phyloP scores from a whole-genome alignment of 2,113 vertebrate genomes.

The Poeciliopsis turrubarensis region DNA sequence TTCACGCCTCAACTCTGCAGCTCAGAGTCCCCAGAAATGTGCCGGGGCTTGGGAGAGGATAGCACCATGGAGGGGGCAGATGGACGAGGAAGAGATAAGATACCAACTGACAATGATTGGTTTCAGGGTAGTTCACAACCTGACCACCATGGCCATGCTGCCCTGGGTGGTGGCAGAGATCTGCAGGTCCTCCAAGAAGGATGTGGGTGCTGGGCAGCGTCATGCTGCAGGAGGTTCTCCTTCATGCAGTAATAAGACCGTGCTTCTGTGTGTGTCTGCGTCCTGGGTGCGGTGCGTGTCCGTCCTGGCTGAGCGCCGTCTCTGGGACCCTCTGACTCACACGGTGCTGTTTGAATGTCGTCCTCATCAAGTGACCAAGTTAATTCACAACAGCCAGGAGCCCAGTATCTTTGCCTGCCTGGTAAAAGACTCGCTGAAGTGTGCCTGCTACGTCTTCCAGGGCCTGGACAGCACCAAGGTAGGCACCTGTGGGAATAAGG shows the following conservation, averaged over 20 bases:
- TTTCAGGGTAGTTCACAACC: constrained; percentile 84
- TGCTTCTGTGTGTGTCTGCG: constrained; percentile 84
- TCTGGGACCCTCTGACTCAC: constrained; percentile 89
- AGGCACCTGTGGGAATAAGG: constrained; percentile 32
- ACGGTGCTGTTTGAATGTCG: constrained; percentile 87
- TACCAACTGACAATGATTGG: constrained; percentile 88
- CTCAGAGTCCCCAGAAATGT: constrained; percentile 7
- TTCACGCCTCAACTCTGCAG: constrained; percentile 11
- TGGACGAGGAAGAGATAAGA: constrained; percentile 54
- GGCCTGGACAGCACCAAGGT: constrained; percentile 91
- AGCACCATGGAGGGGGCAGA: constrained; percentile 9
- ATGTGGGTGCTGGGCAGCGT: constrained; percentile 24
- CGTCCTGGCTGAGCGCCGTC: constrained; percentile 65
- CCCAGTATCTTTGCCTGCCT: constrained; percentile 92
- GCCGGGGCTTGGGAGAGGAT: background rate
- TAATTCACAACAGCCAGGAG: constrained; percentile 93
- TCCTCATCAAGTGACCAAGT: constrained; percentile 87
- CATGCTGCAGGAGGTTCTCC: background rate
- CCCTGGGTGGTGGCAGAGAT: constrained; percentile 96
- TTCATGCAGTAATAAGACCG: constrained; percentile 50
- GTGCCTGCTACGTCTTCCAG: constrained; percentile 91
- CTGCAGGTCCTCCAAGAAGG: constrained; percentile 66
- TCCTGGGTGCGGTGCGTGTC: constrained; percentile 83
- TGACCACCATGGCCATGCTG: constrained; percentile 94
- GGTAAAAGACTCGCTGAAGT: constrained; percentile 78